Conservation (phyloP, 2,797 vertebrate species). For the Hafferia zeledoni region DNA sequence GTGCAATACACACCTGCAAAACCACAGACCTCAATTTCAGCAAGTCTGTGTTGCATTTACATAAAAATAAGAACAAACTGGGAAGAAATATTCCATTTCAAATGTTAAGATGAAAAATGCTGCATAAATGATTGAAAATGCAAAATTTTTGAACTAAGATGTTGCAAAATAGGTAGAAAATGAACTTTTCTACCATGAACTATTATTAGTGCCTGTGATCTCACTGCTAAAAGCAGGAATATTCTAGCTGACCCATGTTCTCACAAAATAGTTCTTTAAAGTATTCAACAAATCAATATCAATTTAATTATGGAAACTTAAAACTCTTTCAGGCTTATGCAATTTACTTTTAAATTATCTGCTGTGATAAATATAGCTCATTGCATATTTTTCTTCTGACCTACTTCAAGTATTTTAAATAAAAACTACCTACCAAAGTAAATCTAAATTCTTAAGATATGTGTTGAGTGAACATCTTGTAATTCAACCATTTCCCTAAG, state of each 20-base stretch:
- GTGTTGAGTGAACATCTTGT: not conserved
- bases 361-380: slow-evolving; percentile 2
- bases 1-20: not conserved
- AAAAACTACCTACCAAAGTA: slow-evolving; percentile 13
- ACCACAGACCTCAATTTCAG: not conserved
- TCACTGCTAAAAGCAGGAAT: not conserved
- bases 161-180: not conserved
- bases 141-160: not conserved
- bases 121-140: not conserved
- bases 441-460: slow-evolving; percentile 11
- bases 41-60: not conserved
- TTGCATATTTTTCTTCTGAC: not conserved
- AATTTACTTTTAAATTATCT: slow-evolving; percentile 2
- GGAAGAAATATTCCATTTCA: not conserved
- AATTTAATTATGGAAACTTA: slow-evolving; percentile 21
- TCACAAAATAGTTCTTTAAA: slow-evolving; percentile 26
- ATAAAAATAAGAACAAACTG: not conserved
- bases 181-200: not conserved
- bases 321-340: not conserved
- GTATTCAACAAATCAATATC: slow-evolving; percentile 26
- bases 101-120: not conserved
- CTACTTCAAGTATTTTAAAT: slow-evolving; percentile 27
- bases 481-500: not conserved
- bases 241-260: not conserved
- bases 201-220: not conserved